These are phyloP conservation scores for Cerastoderma edule DNA, from an alignment of 2,888 invertebrate genomes.

Conservation along the genomic window DNA sequence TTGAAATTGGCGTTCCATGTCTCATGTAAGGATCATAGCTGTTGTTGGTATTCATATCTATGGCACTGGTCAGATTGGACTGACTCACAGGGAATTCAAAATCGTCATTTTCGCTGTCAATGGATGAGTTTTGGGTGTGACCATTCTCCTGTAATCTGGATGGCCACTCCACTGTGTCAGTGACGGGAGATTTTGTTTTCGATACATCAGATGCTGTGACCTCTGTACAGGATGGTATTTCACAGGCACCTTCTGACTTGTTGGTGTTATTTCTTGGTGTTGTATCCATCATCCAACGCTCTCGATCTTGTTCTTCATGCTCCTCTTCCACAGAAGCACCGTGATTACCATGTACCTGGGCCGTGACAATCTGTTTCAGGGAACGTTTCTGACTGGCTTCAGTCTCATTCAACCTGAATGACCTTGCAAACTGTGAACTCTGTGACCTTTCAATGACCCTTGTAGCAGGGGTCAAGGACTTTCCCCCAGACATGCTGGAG, in stretches of 20 bases:
- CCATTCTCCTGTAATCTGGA: neutral
- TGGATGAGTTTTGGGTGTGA: neutral
- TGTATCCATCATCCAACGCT: no score
- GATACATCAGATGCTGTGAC: no score
- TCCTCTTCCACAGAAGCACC: neutral
- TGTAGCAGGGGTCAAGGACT: slow-evolving; percentile 36
- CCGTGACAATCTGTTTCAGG: neutral
- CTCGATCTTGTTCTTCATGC: neutral
- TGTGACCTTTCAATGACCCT: slow-evolving; percentile 26
- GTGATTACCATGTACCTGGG: neutral
- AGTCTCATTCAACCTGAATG: neutral
- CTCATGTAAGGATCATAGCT: slow-evolving; percentile 47
- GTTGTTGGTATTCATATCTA: neutral
- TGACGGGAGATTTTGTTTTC: no score
- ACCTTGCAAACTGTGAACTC: slow-evolving; percentile 14
- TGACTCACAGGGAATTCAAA: slow-evolving; percentile 4
- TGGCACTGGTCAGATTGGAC: neutral
- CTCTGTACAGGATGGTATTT: no score
- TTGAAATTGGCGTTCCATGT: slow-evolving; percentile 44
- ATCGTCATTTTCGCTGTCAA: neutral
- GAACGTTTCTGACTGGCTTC: neutral
- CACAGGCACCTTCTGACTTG: no score
- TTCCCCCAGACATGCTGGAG: slow-evolving; percentile 37
- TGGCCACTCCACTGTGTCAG: no score
- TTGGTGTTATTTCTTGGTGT: no score